Percentiles rank a stretch among this genome's conserved stretches.
Evolutionary conservation across 2,797 vertebrate species (phyloP).

Genomic region (Coregonus suidteri): DNA sequence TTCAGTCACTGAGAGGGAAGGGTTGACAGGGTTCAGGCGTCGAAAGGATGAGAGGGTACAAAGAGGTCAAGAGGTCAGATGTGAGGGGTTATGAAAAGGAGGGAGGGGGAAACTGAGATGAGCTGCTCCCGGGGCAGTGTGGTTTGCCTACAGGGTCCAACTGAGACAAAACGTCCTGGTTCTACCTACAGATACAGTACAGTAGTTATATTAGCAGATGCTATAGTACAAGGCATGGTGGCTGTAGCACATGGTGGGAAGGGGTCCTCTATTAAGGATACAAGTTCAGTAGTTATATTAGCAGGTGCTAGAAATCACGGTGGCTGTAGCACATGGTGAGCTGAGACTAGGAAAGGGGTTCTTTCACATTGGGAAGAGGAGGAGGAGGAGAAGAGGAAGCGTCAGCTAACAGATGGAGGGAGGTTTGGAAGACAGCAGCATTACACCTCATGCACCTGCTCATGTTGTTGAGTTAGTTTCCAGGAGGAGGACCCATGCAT

Average conservation of each 20-base stretch:
- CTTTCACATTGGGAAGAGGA: conserved; percentile 33
- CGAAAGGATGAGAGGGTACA: conserved; percentile 18
- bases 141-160: not conserved
- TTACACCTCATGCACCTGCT: conserved; percentile 76
- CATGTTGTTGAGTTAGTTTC: conserved; percentile 72
- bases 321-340: conserved; percentile 44
- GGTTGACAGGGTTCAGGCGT: conserved; percentile 12
- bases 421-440: conserved; percentile 60
- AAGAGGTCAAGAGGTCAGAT: not conserved
- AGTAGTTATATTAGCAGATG: too few species aligned
- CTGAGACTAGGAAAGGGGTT: conserved; percentile 25
- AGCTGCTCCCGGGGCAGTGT: not conserved
- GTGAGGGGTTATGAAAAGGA: conserved; percentile 9
- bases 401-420: conserved; percentile 51
- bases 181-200: conserved; percentile 10
- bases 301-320: conserved; percentile 63
- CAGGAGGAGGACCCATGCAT: conserved; percentile 85
- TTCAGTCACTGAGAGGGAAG: conserved; percentile 36
- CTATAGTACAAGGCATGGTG: too few species aligned
- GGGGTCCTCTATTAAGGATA: conserved; percentile 11
- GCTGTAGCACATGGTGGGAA: not conserved
- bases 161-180: conserved; percentile 37
- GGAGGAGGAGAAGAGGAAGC: conserved; percentile 15
- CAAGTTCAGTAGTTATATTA: conserved; percentile 33
- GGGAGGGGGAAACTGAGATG: conserved; percentile 9